Conservation (phyloP, 2,888 invertebrate genomes). For the Lumbricus terrestris region DNA sequence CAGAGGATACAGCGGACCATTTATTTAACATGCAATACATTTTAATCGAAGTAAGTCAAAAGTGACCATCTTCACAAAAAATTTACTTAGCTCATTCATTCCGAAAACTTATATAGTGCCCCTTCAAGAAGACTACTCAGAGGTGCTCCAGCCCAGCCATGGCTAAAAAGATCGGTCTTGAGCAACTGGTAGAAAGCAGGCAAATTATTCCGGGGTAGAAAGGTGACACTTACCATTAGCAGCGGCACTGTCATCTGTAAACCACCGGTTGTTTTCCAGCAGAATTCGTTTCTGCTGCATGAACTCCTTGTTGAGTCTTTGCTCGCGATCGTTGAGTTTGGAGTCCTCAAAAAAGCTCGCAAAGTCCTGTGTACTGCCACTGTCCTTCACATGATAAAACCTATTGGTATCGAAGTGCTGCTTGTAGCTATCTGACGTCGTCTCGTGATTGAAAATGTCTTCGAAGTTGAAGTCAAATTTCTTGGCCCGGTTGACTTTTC, state of each 20-base stretch:
- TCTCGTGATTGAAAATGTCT: background rate
- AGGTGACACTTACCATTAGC: background rate
- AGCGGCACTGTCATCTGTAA: background rate
- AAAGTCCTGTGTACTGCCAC: background rate
- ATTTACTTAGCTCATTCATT: too few relatives aligned
- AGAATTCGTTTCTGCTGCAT: background rate
- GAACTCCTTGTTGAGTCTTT: conserved; percentile 3
- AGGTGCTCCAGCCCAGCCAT: too few relatives aligned
- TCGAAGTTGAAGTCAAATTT: background rate
- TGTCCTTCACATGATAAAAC: conserved; percentile 3
- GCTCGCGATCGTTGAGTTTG: background rate
- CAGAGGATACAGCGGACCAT: background rate
- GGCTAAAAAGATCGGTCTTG: too few relatives aligned
- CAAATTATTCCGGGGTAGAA: too few relatives aligned
- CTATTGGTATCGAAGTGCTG: background rate
- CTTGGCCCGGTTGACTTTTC: background rate
- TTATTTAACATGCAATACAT: background rate
- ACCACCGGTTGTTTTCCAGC: background rate
- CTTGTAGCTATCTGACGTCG: background rate
- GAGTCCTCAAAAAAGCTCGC: background rate
- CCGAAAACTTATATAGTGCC: too few relatives aligned
- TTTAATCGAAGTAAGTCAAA: background rate
- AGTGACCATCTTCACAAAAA: background rate
- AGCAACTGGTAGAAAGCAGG: too few relatives aligned
- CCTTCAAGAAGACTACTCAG: too few relatives aligned